Evolutionary conservation across 64 coral and sea anemone genomes (phyloP).

Genomic region (Cladopsammia gracilis): DNA sequence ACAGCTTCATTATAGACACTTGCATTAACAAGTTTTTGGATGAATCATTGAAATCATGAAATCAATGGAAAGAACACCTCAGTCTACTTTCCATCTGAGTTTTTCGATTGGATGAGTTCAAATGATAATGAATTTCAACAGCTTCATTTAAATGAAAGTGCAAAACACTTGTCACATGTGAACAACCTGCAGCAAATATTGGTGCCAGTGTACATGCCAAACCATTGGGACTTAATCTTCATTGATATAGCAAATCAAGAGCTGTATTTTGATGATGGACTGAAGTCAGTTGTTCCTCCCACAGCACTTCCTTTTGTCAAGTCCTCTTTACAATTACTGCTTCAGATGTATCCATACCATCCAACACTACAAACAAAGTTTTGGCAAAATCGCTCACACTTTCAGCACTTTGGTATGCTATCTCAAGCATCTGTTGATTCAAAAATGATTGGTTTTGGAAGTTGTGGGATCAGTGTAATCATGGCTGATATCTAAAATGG

Average conservation of each 20-base stretch:
- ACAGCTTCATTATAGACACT: no score
- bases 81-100: slow-evolving; percentile 57
- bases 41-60: no score
- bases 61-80: not conserved
- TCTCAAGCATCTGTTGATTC: slow-evolving; percentile 5
- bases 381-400: not conserved
- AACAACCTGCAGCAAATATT: slow-evolving; percentile 50
- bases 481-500: slow-evolving; percentile 19
- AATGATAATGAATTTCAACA: slow-evolving; percentile 33
- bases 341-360: not conserved
- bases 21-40: not conserved
- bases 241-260: slow-evolving; percentile 19
- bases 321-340: slow-evolving; percentile 30
- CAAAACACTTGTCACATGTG: not conserved
- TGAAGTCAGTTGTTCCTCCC: slow-evolving; percentile 17
- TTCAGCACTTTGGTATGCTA: slow-evolving; percentile 29
- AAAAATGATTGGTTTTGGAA: slow-evolving; percentile 39
- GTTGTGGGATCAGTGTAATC: not conserved
- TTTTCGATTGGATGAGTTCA: slow-evolving; percentile 43
- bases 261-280: slow-evolving; percentile 74
- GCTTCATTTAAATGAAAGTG: not conserved
- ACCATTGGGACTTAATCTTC: slow-evolving; percentile 55
- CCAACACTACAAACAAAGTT: slow-evolving; percentile 2
- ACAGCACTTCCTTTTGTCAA: slow-evolving; percentile 20
- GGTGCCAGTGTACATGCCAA: slow-evolving; percentile 60